Evolutionary conservation across 2,113 vertebrate species (phyloP).

Genomic region (Anseranas semipalmata): DNA sequence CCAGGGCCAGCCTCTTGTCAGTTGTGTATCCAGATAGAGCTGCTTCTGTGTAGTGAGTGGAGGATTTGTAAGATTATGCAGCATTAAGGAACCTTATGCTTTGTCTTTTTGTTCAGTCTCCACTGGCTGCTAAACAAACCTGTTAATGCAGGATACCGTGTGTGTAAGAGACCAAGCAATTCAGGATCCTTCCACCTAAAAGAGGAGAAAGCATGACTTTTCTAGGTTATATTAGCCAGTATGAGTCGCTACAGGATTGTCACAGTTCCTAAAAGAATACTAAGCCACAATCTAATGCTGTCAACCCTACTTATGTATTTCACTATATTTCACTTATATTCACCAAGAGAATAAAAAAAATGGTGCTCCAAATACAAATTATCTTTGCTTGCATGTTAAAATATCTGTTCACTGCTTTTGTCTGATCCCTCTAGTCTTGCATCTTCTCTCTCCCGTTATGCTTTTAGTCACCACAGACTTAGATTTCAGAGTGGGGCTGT

Average conservation of each 20-base stretch:
- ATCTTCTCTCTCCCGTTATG: too few species aligned
- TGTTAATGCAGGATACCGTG: not conserved
- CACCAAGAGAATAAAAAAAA: not conserved
- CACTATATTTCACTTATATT: not conserved
- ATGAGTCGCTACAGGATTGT: not conserved
- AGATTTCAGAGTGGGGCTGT: not conserved
- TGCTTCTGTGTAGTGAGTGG: not conserved
- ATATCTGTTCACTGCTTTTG: not conserved
- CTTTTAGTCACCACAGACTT: not conserved
- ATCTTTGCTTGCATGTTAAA: not conserved
- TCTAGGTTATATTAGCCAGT: not conserved
- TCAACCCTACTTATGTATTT: not conserved
- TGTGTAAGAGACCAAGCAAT: not conserved
- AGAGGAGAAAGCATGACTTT: not conserved
- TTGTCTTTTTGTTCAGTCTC: not conserved
- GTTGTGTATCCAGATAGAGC: not conserved
- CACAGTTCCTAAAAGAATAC: not conserved
- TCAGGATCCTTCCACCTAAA: not conserved
- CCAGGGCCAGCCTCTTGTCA: rapidly evolving
- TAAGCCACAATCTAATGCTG: not conserved
- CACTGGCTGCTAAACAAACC: not conserved
- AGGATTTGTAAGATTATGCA: not conserved
- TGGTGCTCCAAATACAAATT: not conserved
- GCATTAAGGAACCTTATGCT: not conserved
- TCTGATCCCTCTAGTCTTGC: not conserved